A percentile compares a stretch with the other conserved stretches of the same genome.
phyloP scores from a whole-genome alignment of 1,140 invertebrate genomes.

The Octopus bimaculoides region DNA sequence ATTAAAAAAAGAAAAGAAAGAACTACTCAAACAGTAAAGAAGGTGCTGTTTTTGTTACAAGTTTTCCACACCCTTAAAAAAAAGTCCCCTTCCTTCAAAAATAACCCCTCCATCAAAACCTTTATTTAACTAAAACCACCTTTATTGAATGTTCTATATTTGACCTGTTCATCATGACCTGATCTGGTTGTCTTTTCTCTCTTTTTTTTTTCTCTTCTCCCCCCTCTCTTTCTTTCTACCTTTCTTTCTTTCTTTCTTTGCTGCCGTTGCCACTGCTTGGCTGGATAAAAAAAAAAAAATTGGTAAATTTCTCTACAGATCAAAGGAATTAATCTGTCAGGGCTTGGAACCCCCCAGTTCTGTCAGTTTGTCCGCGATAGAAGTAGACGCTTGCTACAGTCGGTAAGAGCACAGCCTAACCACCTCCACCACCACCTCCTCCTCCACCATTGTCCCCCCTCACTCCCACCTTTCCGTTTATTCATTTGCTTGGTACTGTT shows the following conservation, averaged over 20 bases:
- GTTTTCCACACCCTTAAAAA: too few species aligned
- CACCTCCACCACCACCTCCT: slow-evolving; percentile 7
- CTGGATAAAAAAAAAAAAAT: background rate
- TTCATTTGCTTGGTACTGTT: background rate
- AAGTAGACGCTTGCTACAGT: slow-evolving; percentile 88
- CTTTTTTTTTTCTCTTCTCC: background rate
- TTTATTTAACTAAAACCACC: too few species aligned
- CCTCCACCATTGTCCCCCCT: background rate
- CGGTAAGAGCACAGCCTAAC: slow-evolving; percentile 71
- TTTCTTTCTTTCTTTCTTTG: slow-evolving; percentile 14
- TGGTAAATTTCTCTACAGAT: slow-evolving; percentile 65
- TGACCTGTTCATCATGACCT: background rate
- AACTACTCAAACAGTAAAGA: too few species aligned
- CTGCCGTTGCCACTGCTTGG: slow-evolving; percentile 38
- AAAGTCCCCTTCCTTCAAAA: too few species aligned
- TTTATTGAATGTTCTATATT: background rate
- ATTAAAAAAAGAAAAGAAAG: too few species aligned
- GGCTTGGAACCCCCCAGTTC: slow-evolving; percentile 89
- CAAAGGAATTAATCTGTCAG: slow-evolving; percentile 91
- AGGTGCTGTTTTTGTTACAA: too few species aligned
- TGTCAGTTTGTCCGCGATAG: slow-evolving; percentile 90
- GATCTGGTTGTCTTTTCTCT: background rate
- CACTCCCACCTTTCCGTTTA: background rate
- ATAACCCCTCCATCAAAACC: too few species aligned
- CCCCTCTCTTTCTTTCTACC: background rate